These are phyloP conservation scores for Steinernema khuongi DNA, from an alignment of 1,140 invertebrate species.

Conservation along the genomic window DNA sequence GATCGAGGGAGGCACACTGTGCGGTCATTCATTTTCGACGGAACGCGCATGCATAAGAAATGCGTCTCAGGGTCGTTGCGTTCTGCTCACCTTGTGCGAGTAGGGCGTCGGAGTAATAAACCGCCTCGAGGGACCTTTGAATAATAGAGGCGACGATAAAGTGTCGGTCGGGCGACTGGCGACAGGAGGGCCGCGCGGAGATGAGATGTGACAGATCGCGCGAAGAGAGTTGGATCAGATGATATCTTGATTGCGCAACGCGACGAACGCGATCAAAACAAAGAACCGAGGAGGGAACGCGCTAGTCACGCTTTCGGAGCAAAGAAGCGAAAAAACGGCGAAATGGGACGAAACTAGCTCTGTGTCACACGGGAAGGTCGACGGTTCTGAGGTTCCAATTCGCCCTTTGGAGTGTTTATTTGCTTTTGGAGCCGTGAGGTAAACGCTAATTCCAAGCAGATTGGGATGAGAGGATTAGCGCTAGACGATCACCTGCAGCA, in stretches of 20 bases:
- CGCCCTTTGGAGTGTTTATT: too few species aligned
- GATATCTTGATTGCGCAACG: slow-evolving; percentile 13
- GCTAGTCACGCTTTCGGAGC: background rate
- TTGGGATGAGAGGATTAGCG: too few species aligned
- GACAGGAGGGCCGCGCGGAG: slow-evolving; percentile 11
- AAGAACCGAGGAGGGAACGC: background rate
- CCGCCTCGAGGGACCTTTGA: background rate
- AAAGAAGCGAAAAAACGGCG: background rate
- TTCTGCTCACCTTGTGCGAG: background rate
- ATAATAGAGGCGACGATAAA: background rate
- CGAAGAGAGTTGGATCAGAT: background rate
- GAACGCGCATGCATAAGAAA: background rate
- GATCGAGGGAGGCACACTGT: background rate
- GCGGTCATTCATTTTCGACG: background rate
- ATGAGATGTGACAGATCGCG: slow-evolving; percentile 11
- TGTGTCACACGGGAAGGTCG: background rate
- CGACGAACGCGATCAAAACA: background rate
- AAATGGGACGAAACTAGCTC: background rate
- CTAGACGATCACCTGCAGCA: too few species aligned
- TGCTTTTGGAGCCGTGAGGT: too few species aligned
- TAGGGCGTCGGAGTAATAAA: background rate
- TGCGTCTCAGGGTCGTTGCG: background rate
- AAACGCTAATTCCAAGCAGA: too few species aligned
- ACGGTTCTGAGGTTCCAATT: too few species aligned
- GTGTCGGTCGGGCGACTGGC: background rate